These are phyloP conservation scores for Halisarca cf. caerulea DNA, from an alignment of 37 sponge, comb jelly and placozoan genomes.

Conservation along the genomic window DNA sequence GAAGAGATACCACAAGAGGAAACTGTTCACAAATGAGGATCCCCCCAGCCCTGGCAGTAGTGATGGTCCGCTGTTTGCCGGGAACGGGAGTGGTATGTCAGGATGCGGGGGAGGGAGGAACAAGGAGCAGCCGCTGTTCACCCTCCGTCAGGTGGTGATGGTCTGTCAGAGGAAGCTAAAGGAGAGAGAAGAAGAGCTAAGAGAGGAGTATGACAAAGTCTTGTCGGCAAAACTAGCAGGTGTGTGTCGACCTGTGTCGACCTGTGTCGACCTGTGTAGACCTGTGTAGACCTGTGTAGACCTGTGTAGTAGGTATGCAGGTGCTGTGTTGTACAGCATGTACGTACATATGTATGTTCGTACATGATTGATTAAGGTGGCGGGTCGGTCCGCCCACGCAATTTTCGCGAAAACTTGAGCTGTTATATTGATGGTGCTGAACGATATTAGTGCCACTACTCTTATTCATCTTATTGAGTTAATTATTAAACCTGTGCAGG, in stretches of 20 bases:
- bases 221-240: constrained; percentile 74
- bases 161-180: constrained; percentile 81
- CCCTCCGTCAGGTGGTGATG: constrained; percentile 83
- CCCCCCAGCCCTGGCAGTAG: neutral
- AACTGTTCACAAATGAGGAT: constrained; percentile 24
- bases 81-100: neutral
- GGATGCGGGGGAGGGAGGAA: neutral
- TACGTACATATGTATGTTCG: no score
- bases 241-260: no score
- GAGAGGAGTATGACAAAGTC: constrained; percentile 81
- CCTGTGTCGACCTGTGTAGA: neutral
- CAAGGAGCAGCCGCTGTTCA: constrained; percentile 91
- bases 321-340: no score
- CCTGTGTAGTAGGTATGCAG: no score
- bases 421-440: no score
- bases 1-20: constrained; percentile 55
- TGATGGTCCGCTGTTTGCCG: neutral
- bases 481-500: no score
- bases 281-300: neutral
- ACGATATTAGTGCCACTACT: no score
- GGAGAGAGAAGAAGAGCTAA: constrained; percentile 83
- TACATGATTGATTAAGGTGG: no score
- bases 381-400: no score
- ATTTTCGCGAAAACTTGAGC: no score
- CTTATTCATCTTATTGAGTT: no score